Evolutionary conservation across 2,797 vertebrate species (phyloP), one percentile per base, ranked within the genome.

Genomic region (Phoebastria nigripes): DNA sequence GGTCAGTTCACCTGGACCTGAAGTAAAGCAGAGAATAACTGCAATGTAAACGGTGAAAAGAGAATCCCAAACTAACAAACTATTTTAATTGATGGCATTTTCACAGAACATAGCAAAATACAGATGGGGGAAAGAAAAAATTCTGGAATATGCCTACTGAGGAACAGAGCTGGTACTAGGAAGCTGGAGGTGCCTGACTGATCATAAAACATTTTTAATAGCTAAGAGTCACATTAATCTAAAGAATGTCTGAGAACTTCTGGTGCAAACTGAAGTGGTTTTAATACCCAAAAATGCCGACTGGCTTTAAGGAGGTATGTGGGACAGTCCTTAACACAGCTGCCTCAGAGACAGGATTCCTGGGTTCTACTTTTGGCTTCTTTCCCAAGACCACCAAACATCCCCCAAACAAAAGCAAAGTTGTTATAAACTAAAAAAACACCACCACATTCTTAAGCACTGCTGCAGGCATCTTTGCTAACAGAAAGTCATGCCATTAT

Each of bases 161-260:
- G 58, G 52, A 91, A 63, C 39, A 82, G 44, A 70, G 73, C 59
- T 54, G 22, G 15, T 47, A n/a, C 41, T 10, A 44, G 54, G 39
- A 84, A 77, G 65, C 37, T 84, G 58, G 42, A 80, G 42, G 51
- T 90, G 73, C 67, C 73, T 71, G 54, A 18, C 39, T 76, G 49
- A 78, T 66, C 42, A 52, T 58, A 86, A 87, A 78, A 24, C n/a
- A 39, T 33, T 82, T 76, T 87, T 71, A 89, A 90, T 17, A 71
- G 62, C 67, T 13, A 55, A 39, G 78, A 52, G 31, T 77, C 47
- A 31, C 35, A 33, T 56, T 73, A 77, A 91, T 55, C 37, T 87
- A 80, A 94, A 92, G 90, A 89, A 94, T 58, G 84, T 54, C 74
- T 94, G 93, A 82, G 81, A 94, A 82, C 26, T 63, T 59, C 66